Base-by-base conservation (phyloP, 1,140 invertebrate genomes). In the Ladona fulva region DNA sequence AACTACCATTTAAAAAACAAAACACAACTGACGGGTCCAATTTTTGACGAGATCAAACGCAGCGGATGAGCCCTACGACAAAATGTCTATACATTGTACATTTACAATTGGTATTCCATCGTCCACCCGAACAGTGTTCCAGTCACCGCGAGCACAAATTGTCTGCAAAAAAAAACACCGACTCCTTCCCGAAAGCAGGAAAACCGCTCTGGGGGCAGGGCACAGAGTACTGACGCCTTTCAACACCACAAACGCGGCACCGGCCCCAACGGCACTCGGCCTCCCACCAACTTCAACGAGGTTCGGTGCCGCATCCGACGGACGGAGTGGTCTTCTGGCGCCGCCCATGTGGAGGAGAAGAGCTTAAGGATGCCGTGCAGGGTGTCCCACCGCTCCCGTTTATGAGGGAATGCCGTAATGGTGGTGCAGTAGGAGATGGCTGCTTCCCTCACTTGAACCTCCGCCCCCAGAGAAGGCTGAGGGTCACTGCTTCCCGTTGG, bases 401-500 rank as follows among this genome's bases (percentile, higher is more conserved):
- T 74, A 89, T 79, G 88, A 87, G 82, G 88, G 86, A 84, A 91
- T 87, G 83, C 88, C 89, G 83, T 89, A 89, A 81, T 89, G 88
- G 83, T 89, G 85, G 81, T 85, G 42, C 79, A 75, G 74, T 16
- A 75, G 74, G 74, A 25, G 85, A 83, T 90, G 89, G 82, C 87
- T 88, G 80, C 52, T 66, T 16, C 52, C 52, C 52, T 66, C 52
- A 16, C 74, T 42, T 3, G 79, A 25, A 25, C 89, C 88, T 80
- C 90, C 89, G 84, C 91, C 91, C 89, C 91, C 91, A 89, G 92
- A 92, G 89, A 92, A 92, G 81, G 90, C 89, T 89, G 89, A 89
- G 88, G 92, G 93, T 95, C 93, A 95, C 93, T 94, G 93, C 88
- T 93, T 88, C 75, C 90, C 90, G 83, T 92, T 92, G 29, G 80